Percentiles rank a stretch among this genome's conserved stretches.
Evolutionary conservation across 2,888 invertebrate genomes (phyloP).

Genomic region (Serripes groenlandicus): DNA sequence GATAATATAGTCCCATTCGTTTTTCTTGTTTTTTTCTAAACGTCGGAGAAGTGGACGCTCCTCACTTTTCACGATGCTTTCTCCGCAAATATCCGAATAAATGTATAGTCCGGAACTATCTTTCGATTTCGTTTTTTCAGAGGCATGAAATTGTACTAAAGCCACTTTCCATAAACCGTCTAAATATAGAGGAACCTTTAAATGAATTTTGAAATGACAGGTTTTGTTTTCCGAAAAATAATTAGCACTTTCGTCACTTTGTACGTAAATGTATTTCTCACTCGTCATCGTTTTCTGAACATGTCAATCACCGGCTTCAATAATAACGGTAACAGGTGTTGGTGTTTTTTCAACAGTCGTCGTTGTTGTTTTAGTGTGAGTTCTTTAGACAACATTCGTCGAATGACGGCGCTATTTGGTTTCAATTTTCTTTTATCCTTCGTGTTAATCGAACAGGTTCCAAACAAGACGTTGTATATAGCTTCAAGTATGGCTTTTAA

Average conservation of each 20-base stretch:
- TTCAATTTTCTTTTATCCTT: slow-evolving; percentile 51
- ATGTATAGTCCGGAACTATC: slow-evolving; percentile 4
- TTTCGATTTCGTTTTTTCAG: slow-evolving; percentile 25
- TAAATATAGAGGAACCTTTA: slow-evolving; percentile 35
- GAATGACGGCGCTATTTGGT: slow-evolving; percentile 34
- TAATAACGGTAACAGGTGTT: slow-evolving; percentile 35
- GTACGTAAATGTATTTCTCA: slow-evolving; percentile 36
- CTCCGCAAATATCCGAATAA: too few species aligned
- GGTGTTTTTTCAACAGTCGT: slow-evolving; percentile 37
- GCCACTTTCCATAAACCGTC: slow-evolving; percentile 29
- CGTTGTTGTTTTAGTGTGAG: slow-evolving; percentile 35
- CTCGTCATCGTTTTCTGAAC: background rate
- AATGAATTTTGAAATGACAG: slow-evolving; percentile 23
- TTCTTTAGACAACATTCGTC: slow-evolving; percentile 45
- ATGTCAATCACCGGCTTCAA: slow-evolving; percentile 33
- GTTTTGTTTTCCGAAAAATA: slow-evolving; percentile 22
- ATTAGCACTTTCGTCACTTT: slow-evolving; percentile 38
- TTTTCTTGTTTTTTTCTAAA: slow-evolving; percentile 19
- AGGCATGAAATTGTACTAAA: too few species aligned
- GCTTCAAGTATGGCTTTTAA: slow-evolving; percentile 45
- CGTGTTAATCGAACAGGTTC: slow-evolving; percentile 36
- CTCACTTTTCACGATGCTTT: slow-evolving; percentile 25
- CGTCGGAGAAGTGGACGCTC: slow-evolving; percentile 27
- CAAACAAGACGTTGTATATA: slow-evolving; percentile 58
- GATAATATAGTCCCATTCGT: slow-evolving; percentile 31